Base-by-base conservation (phyloP, 2,888 invertebrate species). In the Tribolium freemani region DNA sequence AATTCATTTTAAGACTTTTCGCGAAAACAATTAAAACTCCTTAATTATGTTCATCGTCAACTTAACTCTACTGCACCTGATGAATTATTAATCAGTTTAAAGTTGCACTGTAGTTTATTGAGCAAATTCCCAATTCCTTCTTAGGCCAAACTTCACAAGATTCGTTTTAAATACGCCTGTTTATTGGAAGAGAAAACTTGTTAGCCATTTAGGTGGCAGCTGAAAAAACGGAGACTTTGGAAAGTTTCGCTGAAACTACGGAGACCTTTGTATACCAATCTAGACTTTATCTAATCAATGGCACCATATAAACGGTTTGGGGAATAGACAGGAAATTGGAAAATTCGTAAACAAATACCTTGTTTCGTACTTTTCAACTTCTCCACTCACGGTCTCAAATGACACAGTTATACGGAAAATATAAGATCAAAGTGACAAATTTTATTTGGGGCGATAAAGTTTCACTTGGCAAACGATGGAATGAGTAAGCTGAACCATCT, bases 11-110 rank as follows among this genome's bases (percentile, higher is more conserved):
- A n/a, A 64, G 64, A 54, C 53, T 54, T 64, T 54, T 64, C n/a
- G 50, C 20, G 50, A 16, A 69, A 69, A 69, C 69, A 69, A 69
- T 69, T 69, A 69, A 69, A 69, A 58, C 60, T 60, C 67, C 56
- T 67, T 67, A 67, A 67, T 69, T 69, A 60, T 69, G 67, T 57
- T 67, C 60, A 56, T 69, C 60, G 53, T 50, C 50, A 46, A 31
- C 57, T 58, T 58, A 56, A 66, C 38, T 54, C 30, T 45, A 10
- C 60, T 50, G 48, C 69, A 38, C 13, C 51, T 31, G 16, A 69
- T 58, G 69, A 69, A 69, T 69, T 60, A 51, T 69, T 69, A 67
- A 67, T 57, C 46, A 44, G 48, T 30, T 57, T 51, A 30, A 50
- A 63, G 30, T 38, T 63, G 63, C 26, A 26, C 26, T 10, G n/a